phyloP scores from a whole-genome alignment of 2,797 vertebrate species.

The Cottoperca gobio region DNA sequence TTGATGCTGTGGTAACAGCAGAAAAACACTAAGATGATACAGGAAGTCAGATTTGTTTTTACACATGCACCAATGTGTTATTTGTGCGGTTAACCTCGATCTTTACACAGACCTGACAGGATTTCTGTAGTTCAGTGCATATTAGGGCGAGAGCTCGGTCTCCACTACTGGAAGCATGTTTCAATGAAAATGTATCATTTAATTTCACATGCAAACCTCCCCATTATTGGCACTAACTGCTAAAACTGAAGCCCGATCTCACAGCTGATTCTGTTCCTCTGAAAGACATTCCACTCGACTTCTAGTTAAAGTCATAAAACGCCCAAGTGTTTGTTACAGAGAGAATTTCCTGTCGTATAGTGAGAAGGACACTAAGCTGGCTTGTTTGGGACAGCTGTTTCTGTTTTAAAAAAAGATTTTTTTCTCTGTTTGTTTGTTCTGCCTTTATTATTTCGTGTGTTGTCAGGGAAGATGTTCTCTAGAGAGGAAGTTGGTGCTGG shows the following conservation, averaged over 20 bases:
- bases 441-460: not conserved
- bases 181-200: not conserved
- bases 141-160: not conserved
- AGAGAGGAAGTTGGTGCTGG: constrained; percentile 51
- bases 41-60: not conserved
- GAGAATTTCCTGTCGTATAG: constrained; percentile 7
- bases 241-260: not conserved
- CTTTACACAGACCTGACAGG: not conserved
- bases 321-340: not conserved
- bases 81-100: not conserved
- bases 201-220: not conserved
- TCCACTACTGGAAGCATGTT: not conserved
- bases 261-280: not conserved
- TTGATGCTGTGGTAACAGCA: not conserved
- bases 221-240: no score
- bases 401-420: not conserved
- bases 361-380: not conserved
- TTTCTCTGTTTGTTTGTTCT: not conserved
- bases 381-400: not conserved
- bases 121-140: not conserved
- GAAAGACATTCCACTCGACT: not conserved
- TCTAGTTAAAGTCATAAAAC: not conserved
- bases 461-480: constrained; percentile 6
- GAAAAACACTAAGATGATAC: not conserved
- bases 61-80: no score